phyloP scores from a whole-genome alignment of 2,888 invertebrate genomes.

The Germaria angustata region DNA sequence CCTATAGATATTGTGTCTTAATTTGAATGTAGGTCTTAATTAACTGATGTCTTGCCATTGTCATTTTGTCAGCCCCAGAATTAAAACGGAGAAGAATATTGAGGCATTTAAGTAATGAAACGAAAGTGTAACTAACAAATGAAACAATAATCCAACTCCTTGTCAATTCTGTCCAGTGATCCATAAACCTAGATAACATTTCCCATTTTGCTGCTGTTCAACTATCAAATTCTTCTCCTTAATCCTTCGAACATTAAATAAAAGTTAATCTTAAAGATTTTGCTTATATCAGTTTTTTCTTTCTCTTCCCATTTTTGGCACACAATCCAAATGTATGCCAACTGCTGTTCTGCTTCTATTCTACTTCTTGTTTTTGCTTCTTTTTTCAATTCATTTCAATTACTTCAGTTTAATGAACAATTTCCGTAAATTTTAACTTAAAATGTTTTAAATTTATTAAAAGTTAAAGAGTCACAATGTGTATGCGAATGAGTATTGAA shows the following conservation, averaged over 20 bases:
- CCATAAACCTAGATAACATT: constrained; percentile 59
- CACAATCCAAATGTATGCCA: constrained; percentile 49
- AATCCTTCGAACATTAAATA: constrained; percentile 63
- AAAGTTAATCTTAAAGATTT: constrained; percentile 65
- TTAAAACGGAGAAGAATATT: neutral
- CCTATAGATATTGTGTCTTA: neutral
- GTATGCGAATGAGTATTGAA: neutral
- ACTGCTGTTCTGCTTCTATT: constrained; percentile 32
- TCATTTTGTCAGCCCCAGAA: neutral
- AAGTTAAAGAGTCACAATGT: constrained; percentile 45
- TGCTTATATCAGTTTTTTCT: neutral
- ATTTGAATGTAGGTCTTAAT: constrained; percentile 16
- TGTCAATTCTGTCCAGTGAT: constrained; percentile 57
- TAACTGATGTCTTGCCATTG: constrained; percentile 10
- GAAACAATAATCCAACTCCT: constrained; percentile 40
- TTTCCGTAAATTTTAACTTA: constrained; percentile 53
- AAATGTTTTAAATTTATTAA: constrained; percentile 51
- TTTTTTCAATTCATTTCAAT: constrained; percentile 35
- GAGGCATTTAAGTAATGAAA: constrained; percentile 21
- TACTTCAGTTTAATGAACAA: constrained; percentile 60
- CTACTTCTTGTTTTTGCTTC: neutral
- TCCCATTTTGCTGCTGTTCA: constrained; percentile 25
- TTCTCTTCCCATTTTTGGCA: constrained; percentile 31
- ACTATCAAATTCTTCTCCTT: constrained; percentile 49
- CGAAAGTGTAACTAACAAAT: constrained; percentile 4